Evolutionary conservation across 2,888 invertebrate genomes (phyloP).

Genomic region (Campaea margaritaria): DNA sequence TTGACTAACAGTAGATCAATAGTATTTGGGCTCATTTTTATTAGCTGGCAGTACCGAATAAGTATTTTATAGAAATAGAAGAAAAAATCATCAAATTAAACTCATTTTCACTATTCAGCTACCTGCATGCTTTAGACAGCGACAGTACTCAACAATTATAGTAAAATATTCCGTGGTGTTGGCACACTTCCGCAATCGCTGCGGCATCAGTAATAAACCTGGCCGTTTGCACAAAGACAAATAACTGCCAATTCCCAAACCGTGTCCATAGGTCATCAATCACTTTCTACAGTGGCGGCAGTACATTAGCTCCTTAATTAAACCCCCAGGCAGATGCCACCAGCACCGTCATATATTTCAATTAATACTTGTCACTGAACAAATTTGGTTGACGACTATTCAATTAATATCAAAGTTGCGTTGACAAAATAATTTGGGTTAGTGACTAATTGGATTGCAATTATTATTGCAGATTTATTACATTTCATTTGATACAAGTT

Average conservation of each 20-base stretch:
- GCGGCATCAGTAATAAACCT: not conserved
- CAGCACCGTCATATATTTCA: slow-evolving; percentile 75
- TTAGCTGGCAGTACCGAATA: too few relatives aligned
- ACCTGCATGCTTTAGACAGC: too few relatives aligned
- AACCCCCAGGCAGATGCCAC: slow-evolving; percentile 76
- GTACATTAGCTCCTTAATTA: slow-evolving; percentile 83
- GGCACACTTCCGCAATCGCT: too few relatives aligned
- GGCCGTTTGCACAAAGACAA: slow-evolving; percentile 29
- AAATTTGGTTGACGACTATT: slow-evolving; percentile 68
- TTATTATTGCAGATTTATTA: slow-evolving; percentile 4
- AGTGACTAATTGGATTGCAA: slow-evolving; percentile 9
- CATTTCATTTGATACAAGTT: not conserved
- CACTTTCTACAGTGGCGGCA: slow-evolving; percentile 67
- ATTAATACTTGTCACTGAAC: slow-evolving; percentile 79
- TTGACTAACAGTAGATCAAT: too few relatives aligned
- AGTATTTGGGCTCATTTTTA: too few relatives aligned
- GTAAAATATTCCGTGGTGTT: too few relatives aligned
- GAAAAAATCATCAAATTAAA: too few relatives aligned
- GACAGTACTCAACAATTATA: too few relatives aligned
- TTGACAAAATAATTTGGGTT: slow-evolving; percentile 55
- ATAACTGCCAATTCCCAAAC: slow-evolving; percentile 38
- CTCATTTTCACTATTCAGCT: too few relatives aligned
- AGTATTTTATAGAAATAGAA: too few relatives aligned
- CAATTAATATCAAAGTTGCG: slow-evolving; percentile 61
- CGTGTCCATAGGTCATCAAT: slow-evolving; percentile 68